Percentiles rank a stretch among this genome's conserved stretches.
phyloP scores from a whole-genome alignment of 2,797 vertebrate species.

The Danio choprae region DNA sequence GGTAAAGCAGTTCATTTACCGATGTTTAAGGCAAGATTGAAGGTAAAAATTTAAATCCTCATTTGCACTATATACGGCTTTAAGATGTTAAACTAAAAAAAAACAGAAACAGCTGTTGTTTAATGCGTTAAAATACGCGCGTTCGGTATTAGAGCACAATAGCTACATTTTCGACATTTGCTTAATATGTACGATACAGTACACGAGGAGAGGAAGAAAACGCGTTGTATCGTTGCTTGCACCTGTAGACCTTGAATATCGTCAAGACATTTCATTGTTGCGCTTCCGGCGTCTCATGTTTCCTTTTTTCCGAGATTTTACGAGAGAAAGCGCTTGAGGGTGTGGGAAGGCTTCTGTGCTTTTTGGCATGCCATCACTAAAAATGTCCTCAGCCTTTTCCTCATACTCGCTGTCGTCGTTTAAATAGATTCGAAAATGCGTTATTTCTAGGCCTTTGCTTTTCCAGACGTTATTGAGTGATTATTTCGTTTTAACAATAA shows the following conservation, averaged over 20 bases:
- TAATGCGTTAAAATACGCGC: not conserved
- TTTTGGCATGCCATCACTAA: constrained; percentile 46
- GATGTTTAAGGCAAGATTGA: not conserved
- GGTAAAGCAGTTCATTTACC: constrained; percentile 35
- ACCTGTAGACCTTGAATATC: not conserved
- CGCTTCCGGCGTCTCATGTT: constrained; percentile 35
- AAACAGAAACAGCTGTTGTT: not conserved
- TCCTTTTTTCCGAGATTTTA: constrained; percentile 20
- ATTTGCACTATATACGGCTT: not conserved
- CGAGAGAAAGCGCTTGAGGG: constrained; percentile 32
- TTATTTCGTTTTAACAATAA: not conserved
- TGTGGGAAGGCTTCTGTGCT: constrained; percentile 38
- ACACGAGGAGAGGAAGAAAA: not conserved
- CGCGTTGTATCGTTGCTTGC: not conserved
- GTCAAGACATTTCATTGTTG: not conserved
- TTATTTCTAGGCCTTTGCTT: no score
- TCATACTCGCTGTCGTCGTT: not conserved
- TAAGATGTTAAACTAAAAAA: no score
- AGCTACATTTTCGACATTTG: not conserved
- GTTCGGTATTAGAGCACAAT: no score
- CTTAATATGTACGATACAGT: not conserved
- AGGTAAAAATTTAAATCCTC: not conserved
- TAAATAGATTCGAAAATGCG: not conserved
- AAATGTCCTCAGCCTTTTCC: constrained; percentile 18
- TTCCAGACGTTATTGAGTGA: no score